A percentile compares a stretch with the other conserved stretches of the same genome.
phyloP scores from a whole-genome alignment of 2,888 invertebrate genomes.

The Quadroppia sp. region DNA sequence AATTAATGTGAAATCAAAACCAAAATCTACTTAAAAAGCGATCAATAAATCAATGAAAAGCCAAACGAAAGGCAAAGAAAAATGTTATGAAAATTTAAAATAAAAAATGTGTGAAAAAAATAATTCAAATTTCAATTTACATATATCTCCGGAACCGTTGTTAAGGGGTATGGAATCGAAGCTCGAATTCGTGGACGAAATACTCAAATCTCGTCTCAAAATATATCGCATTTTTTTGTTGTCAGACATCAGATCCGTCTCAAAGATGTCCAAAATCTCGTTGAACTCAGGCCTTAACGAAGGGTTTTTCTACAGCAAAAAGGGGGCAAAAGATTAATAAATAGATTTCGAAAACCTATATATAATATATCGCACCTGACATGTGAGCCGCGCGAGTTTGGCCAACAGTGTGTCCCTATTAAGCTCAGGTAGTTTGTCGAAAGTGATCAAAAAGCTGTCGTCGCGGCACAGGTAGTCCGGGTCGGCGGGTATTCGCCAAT shows the following conservation, averaged over 20 bases:
- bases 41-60: too few relatives aligned
- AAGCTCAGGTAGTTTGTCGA: constrained; percentile 25
- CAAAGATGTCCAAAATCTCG: constrained; percentile 27
- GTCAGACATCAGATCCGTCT: constrained; percentile 27
- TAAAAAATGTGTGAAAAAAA: not conserved
- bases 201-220: not conserved
- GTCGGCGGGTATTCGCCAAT: constrained; percentile 86
- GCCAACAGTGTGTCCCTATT: constrained; percentile 22
- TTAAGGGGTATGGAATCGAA: not conserved
- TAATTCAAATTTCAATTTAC: not conserved
- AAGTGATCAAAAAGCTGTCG: constrained; percentile 48
- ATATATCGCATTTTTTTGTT: constrained; percentile 23
- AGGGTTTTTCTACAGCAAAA: constrained; percentile 25
- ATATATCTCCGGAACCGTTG: constrained; percentile 23
- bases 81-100: not conserved
- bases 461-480: constrained; percentile 85
- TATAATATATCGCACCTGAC: constrained; percentile 29
- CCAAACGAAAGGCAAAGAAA: not conserved
- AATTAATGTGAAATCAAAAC: constrained; percentile 26
- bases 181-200: not conserved
- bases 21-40: not conserved
- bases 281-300: constrained; percentile 32
- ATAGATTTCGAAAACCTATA: not conserved
- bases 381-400: constrained; percentile 10
- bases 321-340: not conserved